Conservation (phyloP, 2,888 invertebrate species). For the Micoletzkya japonica region DNA sequence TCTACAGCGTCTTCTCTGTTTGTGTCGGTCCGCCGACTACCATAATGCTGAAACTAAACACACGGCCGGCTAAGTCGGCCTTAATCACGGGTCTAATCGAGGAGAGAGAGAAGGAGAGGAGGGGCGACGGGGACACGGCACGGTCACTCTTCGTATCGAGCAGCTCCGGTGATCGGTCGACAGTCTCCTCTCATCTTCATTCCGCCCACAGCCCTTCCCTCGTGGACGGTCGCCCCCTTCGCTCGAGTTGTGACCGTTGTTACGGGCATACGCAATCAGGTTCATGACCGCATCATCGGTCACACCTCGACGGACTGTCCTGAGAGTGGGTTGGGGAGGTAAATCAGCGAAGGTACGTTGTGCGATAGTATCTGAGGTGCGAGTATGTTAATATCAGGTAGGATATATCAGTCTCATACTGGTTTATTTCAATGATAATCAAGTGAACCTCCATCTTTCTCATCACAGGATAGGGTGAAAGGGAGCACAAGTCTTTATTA, state of each 20-base stretch:
- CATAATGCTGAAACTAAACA: neutral
- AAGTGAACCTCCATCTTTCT: no score
- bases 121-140: neutral
- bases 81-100: neutral
- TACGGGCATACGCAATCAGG: conserved; percentile 39
- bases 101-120: neutral
- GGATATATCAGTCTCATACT: no score
- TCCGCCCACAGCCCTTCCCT: neutral
- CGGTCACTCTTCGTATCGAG: neutral
- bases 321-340: neutral
- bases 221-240: neutral
- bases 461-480: no score
- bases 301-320: conserved; percentile 31
- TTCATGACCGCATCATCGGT: conserved; percentile 44
- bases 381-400: no score
- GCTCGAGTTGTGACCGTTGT: conserved; percentile 39
- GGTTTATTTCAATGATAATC: no score
- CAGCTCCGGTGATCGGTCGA: neutral
- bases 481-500: no score
- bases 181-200: neutral
- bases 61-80: neutral
- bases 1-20: neutral
- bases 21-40: no score
- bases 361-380: no score
- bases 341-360: no score